Conservation (phyloP, 2,113 vertebrate genomes). For the Gadus macrocephalus region DNA sequence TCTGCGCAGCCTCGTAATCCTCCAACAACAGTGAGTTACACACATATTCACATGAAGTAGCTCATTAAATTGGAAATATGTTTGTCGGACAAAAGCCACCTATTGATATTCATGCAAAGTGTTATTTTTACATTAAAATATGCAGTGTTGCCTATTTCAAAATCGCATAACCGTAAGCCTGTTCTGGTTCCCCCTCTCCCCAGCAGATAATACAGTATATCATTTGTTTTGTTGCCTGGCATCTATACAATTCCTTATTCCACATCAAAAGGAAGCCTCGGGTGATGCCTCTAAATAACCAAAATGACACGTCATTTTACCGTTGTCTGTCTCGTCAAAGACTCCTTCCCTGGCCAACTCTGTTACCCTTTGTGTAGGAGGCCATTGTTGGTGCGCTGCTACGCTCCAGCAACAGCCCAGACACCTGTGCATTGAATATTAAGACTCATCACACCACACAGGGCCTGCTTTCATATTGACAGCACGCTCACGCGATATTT, state of each 20-base stretch:
- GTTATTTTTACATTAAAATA: constrained; percentile 50
- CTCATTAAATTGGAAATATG: constrained; percentile 55
- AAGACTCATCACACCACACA: constrained; percentile 39
- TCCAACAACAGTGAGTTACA: constrained; percentile 41
- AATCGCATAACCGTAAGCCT: constrained; percentile 27
- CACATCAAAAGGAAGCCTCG: constrained; percentile 50
- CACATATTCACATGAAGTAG: constrained; percentile 36
- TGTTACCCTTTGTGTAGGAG: constrained; percentile 45
- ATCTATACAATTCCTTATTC: constrained; percentile 47
- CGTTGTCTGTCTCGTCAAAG: constrained; percentile 48
- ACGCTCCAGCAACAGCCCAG: constrained; percentile 28
- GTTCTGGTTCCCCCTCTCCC: constrained; percentile 17
- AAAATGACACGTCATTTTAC: constrained; percentile 49
- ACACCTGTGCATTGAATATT: constrained; percentile 54
- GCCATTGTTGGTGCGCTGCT: constrained; percentile 44
- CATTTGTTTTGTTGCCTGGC: constrained; percentile 33
- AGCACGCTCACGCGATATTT: constrained; percentile 41
- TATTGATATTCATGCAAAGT: constrained; percentile 40
- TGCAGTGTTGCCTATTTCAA: constrained; percentile 34
- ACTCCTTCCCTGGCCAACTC: constrained; percentile 27
- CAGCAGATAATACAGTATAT: constrained; percentile 14
- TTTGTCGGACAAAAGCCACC: constrained; percentile 26
- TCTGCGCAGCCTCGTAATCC: constrained; percentile 28
- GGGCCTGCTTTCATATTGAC: constrained; percentile 26
- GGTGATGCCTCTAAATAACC: constrained; percentile 61